Conservation (phyloP, 2,888 invertebrate species). For the Julus scandinavius region DNA sequence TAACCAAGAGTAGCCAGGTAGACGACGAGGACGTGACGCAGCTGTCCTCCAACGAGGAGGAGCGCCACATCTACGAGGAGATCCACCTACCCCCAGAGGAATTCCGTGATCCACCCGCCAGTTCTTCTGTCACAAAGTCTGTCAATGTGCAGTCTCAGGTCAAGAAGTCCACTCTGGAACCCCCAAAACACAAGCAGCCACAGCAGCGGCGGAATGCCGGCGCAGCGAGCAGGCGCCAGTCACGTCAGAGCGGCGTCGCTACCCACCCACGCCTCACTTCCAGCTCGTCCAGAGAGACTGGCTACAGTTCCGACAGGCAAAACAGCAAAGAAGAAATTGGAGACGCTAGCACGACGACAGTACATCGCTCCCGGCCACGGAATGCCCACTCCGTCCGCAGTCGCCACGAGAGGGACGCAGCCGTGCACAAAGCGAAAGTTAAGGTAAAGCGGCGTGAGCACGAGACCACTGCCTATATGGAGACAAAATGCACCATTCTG, state of each 20-base stretch:
- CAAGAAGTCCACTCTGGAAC: not conserved
- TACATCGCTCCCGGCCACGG: constrained; percentile 37
- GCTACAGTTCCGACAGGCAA: constrained; percentile 52
- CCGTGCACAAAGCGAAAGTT: not conserved
- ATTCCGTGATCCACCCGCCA: constrained; percentile 75
- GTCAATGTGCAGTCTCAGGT: not conserved
- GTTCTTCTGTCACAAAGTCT: not conserved
- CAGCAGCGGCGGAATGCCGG: not conserved
- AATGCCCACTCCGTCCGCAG: not conserved
- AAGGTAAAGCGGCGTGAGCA: constrained; percentile 31
- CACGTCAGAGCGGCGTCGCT: not conserved
- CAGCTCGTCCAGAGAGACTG: constrained; percentile 49
- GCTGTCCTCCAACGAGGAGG: constrained; percentile 51
- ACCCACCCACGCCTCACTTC: constrained; percentile 39
- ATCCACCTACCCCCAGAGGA: constrained; percentile 81
- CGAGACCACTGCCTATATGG: constrained; percentile 58
- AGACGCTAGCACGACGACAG: not conserved
- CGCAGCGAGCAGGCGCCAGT: not conserved
- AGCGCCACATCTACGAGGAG: constrained; percentile 67
- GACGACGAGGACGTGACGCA: not conserved
- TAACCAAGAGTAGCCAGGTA: constrained; percentile 7
- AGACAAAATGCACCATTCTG: constrained; percentile 61
- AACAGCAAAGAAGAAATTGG: constrained; percentile 53
- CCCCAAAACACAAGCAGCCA: constrained; percentile 28
- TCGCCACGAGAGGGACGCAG: constrained; percentile 17